Conservation (phyloP, 2,113 vertebrate genomes). For the Sinocyclocheilus anshuiensis region DNA sequence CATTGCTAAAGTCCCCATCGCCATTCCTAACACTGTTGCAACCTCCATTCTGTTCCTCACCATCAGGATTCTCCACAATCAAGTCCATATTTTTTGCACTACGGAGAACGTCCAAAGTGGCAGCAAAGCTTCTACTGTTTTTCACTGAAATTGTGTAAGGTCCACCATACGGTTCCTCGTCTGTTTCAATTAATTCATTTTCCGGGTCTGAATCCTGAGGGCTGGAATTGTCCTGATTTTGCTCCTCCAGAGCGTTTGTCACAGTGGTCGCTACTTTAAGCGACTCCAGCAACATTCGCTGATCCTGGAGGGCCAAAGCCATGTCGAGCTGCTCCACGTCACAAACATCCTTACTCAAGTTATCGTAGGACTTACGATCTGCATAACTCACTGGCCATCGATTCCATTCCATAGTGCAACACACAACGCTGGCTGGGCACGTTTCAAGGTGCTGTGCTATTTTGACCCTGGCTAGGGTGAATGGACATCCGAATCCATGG, state of each 20-base stretch:
- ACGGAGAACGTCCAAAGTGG: constrained; percentile 89
- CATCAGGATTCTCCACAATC: constrained; percentile 77
- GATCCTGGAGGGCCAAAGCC: constrained; percentile 97
- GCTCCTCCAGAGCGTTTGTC: constrained; percentile 82
- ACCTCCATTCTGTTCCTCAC: constrained; percentile 75
- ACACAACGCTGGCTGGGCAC: constrained; percentile 96
- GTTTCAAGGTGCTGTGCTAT: constrained; percentile 91
- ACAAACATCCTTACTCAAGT: constrained; percentile 93
- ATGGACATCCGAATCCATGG: constrained; percentile 92
- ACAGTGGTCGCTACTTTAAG: constrained; percentile 92
- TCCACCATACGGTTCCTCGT: constrained; percentile 86
- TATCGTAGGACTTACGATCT: constrained; percentile 95
- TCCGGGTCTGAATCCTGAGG: constrained; percentile 71
- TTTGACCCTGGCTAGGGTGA: constrained; percentile 85
- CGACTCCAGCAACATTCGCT: constrained; percentile 95
- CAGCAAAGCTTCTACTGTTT: constrained; percentile 88
- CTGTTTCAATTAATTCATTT: constrained; percentile 81
- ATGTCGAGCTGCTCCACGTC: constrained; percentile 97
- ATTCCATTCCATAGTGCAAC: constrained; percentile 99
- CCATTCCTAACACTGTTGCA: constrained; percentile 66
- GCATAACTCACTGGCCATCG: constrained; percentile 98
- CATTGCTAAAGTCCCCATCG: constrained; percentile 71
- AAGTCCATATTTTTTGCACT: constrained; percentile 83
- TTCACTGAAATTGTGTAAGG: constrained; percentile 89
- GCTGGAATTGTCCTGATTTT: constrained; percentile 70